Percentiles rank a stretch among this genome's conserved stretches.
Conservation (phyloP, 2,888 invertebrate species). For the Branchellion lobata region DNA sequence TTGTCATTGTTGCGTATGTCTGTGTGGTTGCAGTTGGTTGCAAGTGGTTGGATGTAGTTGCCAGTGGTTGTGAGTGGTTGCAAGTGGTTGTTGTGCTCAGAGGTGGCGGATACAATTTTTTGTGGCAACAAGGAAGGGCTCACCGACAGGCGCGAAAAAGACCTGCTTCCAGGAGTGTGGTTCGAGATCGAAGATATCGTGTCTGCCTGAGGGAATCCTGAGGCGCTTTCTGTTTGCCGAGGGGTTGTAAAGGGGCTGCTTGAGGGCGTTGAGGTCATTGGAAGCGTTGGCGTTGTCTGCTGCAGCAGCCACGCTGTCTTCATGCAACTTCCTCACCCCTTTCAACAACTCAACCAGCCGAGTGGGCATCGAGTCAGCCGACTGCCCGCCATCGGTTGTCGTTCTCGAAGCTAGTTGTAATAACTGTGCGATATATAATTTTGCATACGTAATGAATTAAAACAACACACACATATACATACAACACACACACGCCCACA, state of each 20-base stretch:
- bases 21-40: background rate
- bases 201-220: background rate
- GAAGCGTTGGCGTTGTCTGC: background rate
- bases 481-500: too few relatives aligned
- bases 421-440: too few relatives aligned
- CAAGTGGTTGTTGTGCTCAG: too few relatives aligned
- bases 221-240: background rate
- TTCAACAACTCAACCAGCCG: background rate
- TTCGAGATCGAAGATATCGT: conserved; percentile 2
- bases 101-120: too few relatives aligned
- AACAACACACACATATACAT: too few relatives aligned
- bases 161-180: background rate
- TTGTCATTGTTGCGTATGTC: conserved; percentile 17
- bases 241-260: background rate
- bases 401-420: too few relatives aligned
- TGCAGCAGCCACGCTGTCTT: background rate
- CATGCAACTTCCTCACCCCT: background rate
- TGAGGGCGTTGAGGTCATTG: background rate
- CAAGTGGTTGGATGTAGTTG: background rate
- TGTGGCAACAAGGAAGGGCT: background rate
- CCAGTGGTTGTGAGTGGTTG: too few relatives aligned
- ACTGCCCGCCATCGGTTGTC: background rate
- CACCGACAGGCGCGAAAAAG: conserved; percentile 1
- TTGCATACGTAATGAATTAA: too few relatives aligned
- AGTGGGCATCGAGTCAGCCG: background rate